Percentiles rank a stretch among this genome's conserved stretches.
Conservation (phyloP, 1,140 invertebrate species). For the Drosophila grimshawi region DNA sequence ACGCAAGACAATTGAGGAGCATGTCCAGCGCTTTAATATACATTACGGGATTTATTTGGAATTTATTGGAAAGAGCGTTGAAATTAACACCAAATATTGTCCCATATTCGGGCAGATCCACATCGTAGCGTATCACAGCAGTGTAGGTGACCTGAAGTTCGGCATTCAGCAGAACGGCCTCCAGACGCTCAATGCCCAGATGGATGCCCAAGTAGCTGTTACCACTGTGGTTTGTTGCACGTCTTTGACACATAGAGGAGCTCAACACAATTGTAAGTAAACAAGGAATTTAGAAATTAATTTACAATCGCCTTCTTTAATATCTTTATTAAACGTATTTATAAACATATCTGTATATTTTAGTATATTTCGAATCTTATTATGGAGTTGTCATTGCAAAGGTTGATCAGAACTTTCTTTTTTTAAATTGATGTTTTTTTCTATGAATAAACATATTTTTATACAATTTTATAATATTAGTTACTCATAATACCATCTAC, state of each 20-base stretch:
- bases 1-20: conserved; percentile 91
- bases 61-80: background rate
- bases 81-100: conserved; percentile 14
- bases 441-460: too few relatives aligned
- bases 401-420: too few relatives aligned
- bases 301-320: background rate
- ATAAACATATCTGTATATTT: too few relatives aligned
- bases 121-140: conserved; percentile 43
- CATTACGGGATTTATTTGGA: conserved; percentile 92
- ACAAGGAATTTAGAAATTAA: conserved; percentile 14
- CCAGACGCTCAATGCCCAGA: conserved; percentile 26
- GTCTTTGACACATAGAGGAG: conserved; percentile 44
- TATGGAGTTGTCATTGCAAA: too few relatives aligned
- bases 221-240: conserved; percentile 32
- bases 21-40: conserved; percentile 98
- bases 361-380: too few relatives aligned
- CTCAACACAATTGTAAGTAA: background rate
- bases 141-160: conserved; percentile 20
- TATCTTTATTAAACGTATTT: too few relatives aligned
- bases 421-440: too few relatives aligned
- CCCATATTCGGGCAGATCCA: conserved; percentile 56
- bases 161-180: conserved; percentile 47
- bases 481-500: too few relatives aligned
- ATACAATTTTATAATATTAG: too few relatives aligned
- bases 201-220: conserved; percentile 61